Evolutionary conservation across 2,113 vertebrate genomes (phyloP).

Genomic region (mouse (Mus musculus)): DNA sequence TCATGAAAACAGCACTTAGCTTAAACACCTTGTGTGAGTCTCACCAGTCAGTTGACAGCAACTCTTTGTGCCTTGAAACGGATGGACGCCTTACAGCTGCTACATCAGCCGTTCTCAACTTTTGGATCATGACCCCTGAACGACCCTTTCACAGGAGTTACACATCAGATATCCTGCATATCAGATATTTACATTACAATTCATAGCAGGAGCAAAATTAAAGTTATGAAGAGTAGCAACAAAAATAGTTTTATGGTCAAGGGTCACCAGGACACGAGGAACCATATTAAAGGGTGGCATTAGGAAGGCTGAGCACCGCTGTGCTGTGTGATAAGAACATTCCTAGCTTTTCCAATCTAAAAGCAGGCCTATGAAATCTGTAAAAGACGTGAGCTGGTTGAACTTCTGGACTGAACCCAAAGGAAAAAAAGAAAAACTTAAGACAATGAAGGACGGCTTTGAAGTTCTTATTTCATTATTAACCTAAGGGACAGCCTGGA

Average conservation of each 20-base stretch:
- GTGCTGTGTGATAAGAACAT: neutral
- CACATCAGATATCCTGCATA: neutral
- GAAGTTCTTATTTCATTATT: slow-evolving; percentile 53
- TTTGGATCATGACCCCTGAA: neutral
- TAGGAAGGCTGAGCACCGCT: neutral
- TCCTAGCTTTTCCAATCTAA: neutral
- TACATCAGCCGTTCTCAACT: neutral
- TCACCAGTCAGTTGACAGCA: slow-evolving; percentile 28
- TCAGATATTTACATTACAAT: neutral
- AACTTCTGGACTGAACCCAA: slow-evolving; percentile 25
- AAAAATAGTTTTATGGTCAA: too few relatives aligned
- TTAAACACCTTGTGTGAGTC: slow-evolving; percentile 49
- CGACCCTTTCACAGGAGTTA: neutral
- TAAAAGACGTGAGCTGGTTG: neutral
- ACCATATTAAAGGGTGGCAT: neutral
- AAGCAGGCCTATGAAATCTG: neutral
- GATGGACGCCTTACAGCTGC: neutral
- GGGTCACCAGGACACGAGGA: neutral
- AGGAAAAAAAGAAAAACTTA: neutral
- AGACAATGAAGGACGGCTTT: slow-evolving; percentile 47
- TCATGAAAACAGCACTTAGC: slow-evolving; percentile 6
- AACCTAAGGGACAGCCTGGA: slow-evolving; percentile 55
- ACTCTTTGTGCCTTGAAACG: neutral
- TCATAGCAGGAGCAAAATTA: neutral
- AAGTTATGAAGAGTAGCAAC: neutral